phyloP scores from a whole-genome alignment of 2,797 vertebrate genomes.

The Lagorchestes hirsutus region DNA sequence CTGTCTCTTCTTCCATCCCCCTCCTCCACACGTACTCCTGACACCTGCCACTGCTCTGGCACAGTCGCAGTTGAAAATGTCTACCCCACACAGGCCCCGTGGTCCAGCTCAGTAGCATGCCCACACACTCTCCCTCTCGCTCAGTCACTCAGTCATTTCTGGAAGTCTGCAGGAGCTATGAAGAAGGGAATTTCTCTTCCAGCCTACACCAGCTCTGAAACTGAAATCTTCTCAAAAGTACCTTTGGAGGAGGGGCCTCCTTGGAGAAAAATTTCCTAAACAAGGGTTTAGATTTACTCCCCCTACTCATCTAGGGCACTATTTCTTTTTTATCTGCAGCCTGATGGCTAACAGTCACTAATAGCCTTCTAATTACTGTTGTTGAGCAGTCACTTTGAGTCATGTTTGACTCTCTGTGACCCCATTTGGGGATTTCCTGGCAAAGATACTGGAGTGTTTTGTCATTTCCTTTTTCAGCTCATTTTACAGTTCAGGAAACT shows the following conservation, averaged over 20 bases:
- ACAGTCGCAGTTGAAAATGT: background rate
- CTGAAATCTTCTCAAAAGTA: background rate
- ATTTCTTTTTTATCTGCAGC: background rate
- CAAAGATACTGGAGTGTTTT: background rate
- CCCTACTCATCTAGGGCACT: background rate
- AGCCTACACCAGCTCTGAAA: background rate
- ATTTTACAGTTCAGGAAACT: background rate
- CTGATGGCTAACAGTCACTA: background rate
- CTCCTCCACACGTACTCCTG: conserved; percentile 3
- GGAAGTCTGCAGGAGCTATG: background rate
- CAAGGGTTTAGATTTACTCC: background rate
- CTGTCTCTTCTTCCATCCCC: background rate
- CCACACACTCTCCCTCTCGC: fast-evolving
- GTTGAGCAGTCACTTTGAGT: background rate
- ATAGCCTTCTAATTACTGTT: background rate
- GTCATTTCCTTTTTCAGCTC: background rate
- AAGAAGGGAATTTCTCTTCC: background rate
- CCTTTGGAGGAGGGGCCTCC: background rate
- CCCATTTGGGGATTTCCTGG: background rate
- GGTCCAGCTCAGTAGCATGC: background rate
- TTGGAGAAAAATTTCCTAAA: background rate
- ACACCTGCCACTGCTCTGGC: conserved; percentile 19
- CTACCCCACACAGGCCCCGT: fast-evolving
- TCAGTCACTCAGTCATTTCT: background rate
- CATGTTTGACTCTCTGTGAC: background rate